Conservation (phyloP, 2,113 vertebrate genomes). For the Piprites chloris region DNA sequence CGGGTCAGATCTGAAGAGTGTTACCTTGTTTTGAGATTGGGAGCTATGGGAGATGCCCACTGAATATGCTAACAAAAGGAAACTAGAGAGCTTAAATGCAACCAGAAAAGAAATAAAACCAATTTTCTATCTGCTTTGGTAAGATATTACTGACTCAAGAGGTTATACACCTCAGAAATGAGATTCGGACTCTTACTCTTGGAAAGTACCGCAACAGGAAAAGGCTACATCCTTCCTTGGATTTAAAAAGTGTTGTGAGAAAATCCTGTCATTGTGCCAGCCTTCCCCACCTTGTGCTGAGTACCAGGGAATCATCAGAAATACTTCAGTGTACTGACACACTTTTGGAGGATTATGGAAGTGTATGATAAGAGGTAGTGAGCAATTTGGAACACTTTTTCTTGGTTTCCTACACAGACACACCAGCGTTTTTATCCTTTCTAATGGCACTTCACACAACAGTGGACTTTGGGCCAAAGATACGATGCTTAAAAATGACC, state of each 20-base stretch:
- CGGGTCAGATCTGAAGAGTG: neutral
- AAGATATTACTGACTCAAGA: neutral
- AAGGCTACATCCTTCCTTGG: conserved; percentile 43
- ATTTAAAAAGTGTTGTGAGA: conserved; percentile 30
- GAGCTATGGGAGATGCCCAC: neutral
- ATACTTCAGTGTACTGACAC: neutral
- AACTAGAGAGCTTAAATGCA: neutral
- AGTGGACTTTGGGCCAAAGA: neutral
- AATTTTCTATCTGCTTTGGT: neutral
- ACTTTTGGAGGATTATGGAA: neutral
- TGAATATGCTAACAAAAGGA: neutral
- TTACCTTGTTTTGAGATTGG: neutral
- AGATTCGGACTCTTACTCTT: neutral
- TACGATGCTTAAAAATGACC: neutral
- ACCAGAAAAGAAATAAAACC: neutral
- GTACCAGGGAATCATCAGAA: neutral
- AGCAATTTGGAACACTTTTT: neutral
- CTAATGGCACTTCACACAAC: neutral
- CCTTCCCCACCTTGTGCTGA: neutral
- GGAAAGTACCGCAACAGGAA: conserved; percentile 20
- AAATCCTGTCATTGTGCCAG: neutral
- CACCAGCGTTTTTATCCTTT: neutral
- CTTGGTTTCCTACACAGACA: neutral
- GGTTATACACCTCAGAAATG: neutral
- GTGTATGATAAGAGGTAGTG: neutral